Evolutionary conservation across 2,888 invertebrate species (phyloP), one percentile per base, ranked within the genome.

Genomic region (Drosophila gaucha): DNA sequence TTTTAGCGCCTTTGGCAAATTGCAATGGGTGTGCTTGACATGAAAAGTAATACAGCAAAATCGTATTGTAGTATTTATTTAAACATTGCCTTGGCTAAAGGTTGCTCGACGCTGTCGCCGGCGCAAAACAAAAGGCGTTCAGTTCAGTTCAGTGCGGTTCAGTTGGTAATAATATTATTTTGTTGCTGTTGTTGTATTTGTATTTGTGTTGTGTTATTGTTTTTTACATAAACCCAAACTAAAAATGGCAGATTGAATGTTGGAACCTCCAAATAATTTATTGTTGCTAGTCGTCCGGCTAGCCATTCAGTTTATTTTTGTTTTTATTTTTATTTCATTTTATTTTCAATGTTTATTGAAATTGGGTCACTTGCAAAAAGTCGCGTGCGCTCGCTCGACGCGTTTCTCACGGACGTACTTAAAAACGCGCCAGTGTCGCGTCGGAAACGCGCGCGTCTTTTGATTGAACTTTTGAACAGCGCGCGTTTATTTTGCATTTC

Each of bases 331-430:
- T 38, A 59, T 74, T 83, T 73, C 64, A 75, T 78, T 66, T 70
- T 62, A 57, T 66, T 87, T 86, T 87, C 85, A 87, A 87, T 83
- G 88, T 77, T 77, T 67, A 76, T 78, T 63, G 69, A 55, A 83
- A 86, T 88, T 87, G 82, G 82, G 87, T 82, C 82, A 87, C 55
- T 75, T 67, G 87, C 87, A 67, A 80, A 82, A 82, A 86, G 72
- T 82, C 80, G 85, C 87, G 80, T 84, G 84, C 80, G 82, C 85
- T 74, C 77, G 84, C 74, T 56, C 47, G 55, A 10, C 41, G 69
- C 62, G 60, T 59, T 82, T 72, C 75, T 86, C 86, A 86, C 80
- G 86, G 80, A 86, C 86, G 64, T 39, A 10, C 26, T 56, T 57
- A 56, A 69, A 74, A 74, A 36, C 68, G 62, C 64, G 39, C 30